Conservation (phyloP, 2,113 vertebrate genomes). For the Nothobranchius kuhntae region DNA sequence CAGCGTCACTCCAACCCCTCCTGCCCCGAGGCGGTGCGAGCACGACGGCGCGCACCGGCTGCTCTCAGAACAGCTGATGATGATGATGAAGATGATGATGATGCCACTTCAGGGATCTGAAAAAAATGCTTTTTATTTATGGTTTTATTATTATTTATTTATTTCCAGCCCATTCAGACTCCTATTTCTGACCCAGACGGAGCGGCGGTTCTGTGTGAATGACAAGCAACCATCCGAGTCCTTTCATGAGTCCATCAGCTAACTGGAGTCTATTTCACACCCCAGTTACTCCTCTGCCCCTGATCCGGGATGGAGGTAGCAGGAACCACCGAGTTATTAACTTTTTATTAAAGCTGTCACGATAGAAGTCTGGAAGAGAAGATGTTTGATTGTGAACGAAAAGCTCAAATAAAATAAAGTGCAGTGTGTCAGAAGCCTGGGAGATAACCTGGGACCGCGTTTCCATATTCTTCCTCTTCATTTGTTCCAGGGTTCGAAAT, state of each 20-base stretch:
- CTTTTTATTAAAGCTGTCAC: constrained; percentile 51
- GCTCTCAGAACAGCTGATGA: constrained; percentile 7
- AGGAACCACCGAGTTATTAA: constrained; percentile 43
- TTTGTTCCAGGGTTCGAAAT: background rate
- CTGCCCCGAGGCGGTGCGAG: constrained; percentile 51
- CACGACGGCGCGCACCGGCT: background rate
- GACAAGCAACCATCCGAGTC: constrained; percentile 60
- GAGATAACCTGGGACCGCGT: constrained; percentile 17
- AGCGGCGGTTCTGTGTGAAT: constrained; percentile 51
- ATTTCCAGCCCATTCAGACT: constrained; percentile 69
- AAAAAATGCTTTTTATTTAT: constrained; percentile 29
- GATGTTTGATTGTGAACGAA: constrained; percentile 33
- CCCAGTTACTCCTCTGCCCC: constrained; percentile 62
- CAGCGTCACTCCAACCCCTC: constrained; percentile 79
- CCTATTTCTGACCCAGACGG: constrained; percentile 46
- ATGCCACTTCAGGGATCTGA: constrained; percentile 41
- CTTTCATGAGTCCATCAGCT: constrained; percentile 64
- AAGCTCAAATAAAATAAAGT: constrained; percentile 32
- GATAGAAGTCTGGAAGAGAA: constrained; percentile 33
- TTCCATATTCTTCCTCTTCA: background rate
- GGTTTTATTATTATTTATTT: constrained; percentile 9
- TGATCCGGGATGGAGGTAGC: constrained; percentile 43
- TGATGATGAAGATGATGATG: constrained; percentile 36
- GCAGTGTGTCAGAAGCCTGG: constrained; percentile 16
- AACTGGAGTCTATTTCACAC: constrained; percentile 73